Conservation (phyloP, 1,140 invertebrate genomes). For the Drosophila littoralis region DNA sequence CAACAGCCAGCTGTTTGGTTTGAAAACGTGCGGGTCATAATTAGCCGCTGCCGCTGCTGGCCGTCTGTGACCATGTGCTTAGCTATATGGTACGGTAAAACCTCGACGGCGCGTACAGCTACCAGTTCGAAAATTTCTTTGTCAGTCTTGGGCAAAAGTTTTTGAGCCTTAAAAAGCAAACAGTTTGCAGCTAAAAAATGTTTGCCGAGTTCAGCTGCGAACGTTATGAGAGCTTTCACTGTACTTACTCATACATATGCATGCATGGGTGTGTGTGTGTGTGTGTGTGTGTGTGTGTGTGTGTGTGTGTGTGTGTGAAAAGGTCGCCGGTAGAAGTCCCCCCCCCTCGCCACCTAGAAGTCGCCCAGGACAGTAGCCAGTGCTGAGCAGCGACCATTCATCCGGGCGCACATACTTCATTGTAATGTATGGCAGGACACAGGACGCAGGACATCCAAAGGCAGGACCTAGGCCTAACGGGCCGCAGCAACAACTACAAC, state of each 20-base stretch:
- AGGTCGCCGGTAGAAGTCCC: constrained; percentile 63
- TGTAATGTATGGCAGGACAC: constrained; percentile 76
- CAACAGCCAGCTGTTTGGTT: constrained; percentile 59
- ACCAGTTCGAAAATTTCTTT: not conserved
- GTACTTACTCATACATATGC: constrained; percentile 5
- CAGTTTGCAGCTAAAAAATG: not conserved
- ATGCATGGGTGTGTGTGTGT: not conserved
- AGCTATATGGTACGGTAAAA: not conserved
- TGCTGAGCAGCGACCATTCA: constrained; percentile 58
- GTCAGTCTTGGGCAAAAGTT: not conserved
- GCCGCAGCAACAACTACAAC: constrained; percentile 2
- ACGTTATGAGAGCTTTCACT: not conserved
- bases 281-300: constrained; percentile 1
- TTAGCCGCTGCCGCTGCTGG: constrained; percentile 72
- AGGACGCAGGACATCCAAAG: constrained; percentile 12
- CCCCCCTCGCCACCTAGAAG: too few species aligned
- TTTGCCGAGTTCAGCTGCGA: not conserved
- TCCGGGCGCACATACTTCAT: constrained; percentile 75
- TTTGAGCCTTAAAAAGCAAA: not conserved
- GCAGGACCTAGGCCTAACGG: constrained; percentile 35
- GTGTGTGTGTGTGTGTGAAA: constrained; percentile 43
- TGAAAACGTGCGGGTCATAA: constrained; percentile 84
- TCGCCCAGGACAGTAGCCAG: constrained; percentile 5
- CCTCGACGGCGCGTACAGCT: not conserved
- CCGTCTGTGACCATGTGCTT: constrained; percentile 46